Evolutionary conservation across 2,888 invertebrate species (phyloP), one percentile per base, ranked within the genome.

Genomic region (Anticlea derivata): DNA sequence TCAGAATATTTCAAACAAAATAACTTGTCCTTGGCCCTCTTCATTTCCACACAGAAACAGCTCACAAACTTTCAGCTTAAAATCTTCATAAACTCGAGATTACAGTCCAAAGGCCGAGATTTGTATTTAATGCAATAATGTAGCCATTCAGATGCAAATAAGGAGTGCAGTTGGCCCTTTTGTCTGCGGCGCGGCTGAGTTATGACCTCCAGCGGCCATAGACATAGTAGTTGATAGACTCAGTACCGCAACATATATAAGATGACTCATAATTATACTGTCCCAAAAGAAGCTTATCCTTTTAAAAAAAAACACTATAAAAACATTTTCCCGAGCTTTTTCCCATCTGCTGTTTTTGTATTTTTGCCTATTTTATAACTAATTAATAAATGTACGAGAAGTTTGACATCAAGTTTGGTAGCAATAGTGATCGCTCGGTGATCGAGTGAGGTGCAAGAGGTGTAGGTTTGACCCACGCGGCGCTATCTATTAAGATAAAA

Each of bases 61-160:
- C 37, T 43, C 30, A 27, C 39, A 13, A 48, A 49, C 43, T 52
- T 41, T 57, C 47, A 43, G 20, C 37, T 50, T 23, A 24, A 47
- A 44, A 55, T 55, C 47, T 43, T 12, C 46, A 38, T 47, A 55
- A 43, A 40, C 50, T 46, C 33, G 45, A 52, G 50, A 48, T 55
- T 46, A 30, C 34, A 55, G 53, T 54, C 50, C 40, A 38, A 31
- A 50, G 50, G 53, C 55, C 58, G 61, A 68, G 74, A 70, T 73
- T 76, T 69, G 75, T 76, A 72, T 76, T 74, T 75, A 76, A 77
- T 73, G 74, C 74, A 68, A 70, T 77, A 74, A 76, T 72, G 67
- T 63, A 48, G 40, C 63, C 61, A 75, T 77, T 77, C 63, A 70
- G 63, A 77, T 77, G 78, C 65, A 73, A 71, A 77, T 69, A 59